Evolutionary conservation across 2,888 invertebrate species (phyloP).

Genomic region (Rhingia rostrata): DNA sequence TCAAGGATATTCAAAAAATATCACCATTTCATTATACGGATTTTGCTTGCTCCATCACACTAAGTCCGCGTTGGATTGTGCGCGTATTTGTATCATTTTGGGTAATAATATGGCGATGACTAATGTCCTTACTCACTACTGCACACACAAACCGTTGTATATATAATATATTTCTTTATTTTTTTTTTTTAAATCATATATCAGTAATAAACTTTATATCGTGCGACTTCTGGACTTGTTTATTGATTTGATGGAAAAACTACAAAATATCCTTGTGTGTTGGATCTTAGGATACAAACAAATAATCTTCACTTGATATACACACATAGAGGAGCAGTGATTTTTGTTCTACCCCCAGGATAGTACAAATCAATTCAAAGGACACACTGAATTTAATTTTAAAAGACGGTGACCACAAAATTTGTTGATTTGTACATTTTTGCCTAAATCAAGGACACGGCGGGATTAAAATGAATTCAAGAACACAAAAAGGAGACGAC

Average conservation of each 20-base stretch:
- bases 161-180: constrained; percentile 4
- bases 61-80: constrained; percentile 54
- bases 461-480: constrained; percentile 14
- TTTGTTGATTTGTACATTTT: constrained; percentile 62
- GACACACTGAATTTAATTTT: constrained; percentile 48
- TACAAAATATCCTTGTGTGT: background rate
- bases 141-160: constrained; percentile 38
- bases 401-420: constrained; percentile 19
- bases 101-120: constrained; percentile 50
- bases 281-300: background rate
- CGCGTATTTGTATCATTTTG: constrained; percentile 62
- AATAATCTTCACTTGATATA: background rate
- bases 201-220: constrained; percentile 52
- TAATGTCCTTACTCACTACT: constrained; percentile 70
- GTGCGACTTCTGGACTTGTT: constrained; percentile 14
- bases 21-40: constrained; percentile 36
- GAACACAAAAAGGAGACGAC: constrained; percentile 7
- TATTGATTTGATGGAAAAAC: constrained; percentile 31
- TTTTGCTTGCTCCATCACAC: constrained; percentile 13
- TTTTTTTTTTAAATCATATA: constrained; percentile 28
- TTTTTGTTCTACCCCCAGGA: background rate
- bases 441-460: constrained; percentile 56
- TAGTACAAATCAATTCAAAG: constrained; percentile 34
- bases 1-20: constrained; percentile 29
- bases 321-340: constrained; percentile 9